Evolutionary conservation across 2,888 invertebrate species (phyloP).

Genomic region (Sarcophaga variegata): DNA sequence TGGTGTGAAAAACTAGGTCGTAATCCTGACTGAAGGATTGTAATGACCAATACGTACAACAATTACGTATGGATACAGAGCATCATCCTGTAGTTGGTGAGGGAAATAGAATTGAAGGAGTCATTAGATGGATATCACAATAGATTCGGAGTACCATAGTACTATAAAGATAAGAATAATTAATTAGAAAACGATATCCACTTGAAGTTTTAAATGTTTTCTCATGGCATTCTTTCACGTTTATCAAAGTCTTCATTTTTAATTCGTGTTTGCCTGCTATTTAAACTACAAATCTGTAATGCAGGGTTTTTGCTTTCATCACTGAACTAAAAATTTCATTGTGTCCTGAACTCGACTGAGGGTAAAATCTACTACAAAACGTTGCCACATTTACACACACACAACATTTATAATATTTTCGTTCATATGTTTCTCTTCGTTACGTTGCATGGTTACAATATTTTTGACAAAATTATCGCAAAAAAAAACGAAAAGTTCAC

Average conservation of each 20-base stretch:
- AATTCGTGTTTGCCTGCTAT: neutral
- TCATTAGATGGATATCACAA: too few relatives aligned
- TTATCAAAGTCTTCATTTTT: neutral
- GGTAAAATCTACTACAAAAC: conserved; percentile 5
- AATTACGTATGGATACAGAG: too few relatives aligned
- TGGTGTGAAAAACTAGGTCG: too few relatives aligned
- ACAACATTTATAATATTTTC: neutral
- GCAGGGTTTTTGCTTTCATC: neutral
- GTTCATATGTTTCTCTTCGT: neutral
- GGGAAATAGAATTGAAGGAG: too few relatives aligned
- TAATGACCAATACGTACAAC: too few relatives aligned
- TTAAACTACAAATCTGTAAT: neutral
- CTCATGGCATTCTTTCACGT: too few relatives aligned
- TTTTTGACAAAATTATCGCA: conserved; percentile 34
- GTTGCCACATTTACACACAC: neutral
- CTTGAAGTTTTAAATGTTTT: too few relatives aligned
- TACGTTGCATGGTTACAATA: conserved; percentile 19
- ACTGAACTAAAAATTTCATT: conserved; percentile 18
- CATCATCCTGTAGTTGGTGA: too few relatives aligned
- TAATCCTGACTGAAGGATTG: too few relatives aligned
- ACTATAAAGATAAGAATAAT: too few relatives aligned
- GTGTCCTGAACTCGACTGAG: neutral
- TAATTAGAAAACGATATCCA: too few relatives aligned
- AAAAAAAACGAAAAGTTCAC: conserved; percentile 43
- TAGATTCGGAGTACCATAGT: too few relatives aligned